Base-by-base conservation (phyloP, 2,888 invertebrate species). In the Campopleginae sp. region DNA sequence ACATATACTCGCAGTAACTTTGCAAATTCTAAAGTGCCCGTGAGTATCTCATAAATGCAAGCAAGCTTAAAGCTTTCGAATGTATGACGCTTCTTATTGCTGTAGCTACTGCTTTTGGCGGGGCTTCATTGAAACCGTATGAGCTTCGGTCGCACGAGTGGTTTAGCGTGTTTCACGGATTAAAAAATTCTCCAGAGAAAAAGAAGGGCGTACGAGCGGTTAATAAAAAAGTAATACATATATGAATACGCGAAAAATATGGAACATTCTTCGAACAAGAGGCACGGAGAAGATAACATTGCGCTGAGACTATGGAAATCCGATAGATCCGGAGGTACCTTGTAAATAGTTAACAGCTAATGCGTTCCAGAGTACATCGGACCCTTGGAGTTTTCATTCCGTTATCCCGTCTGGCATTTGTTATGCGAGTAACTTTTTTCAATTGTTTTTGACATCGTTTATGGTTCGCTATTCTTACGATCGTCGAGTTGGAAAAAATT, bases 11-110 rank as follows among this genome's bases (percentile, higher is more conserved):
- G 65, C 48, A 31, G 77, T 80, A 86, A 82, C 86, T 84, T 87
- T 86, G 77, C 61, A 85, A 84, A 86, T 86, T 84, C 71, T 80
- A 80, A 86, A 86, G 84, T 82, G 80, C 74, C 71, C 74, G 71
- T 70, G 80, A 87, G 82, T 82, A 85, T 86, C 86, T 86, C 80
- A 86, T 86, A 86, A 86, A 87, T 86, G 87, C 80, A 86, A 86
- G 84, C 80, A 82, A 86, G 82, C 74, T 75, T 68, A 68, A 82
- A 78, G 82, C 82, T 77, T 65, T 33, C 31, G 66, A 65, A 71
- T 66, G 63, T 65, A 65, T 46, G 51, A 68, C 31, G 31, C 19
- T 54, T 19, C 27, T 65, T 44, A 2, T 66, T 63, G 44, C 27
- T 42, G 44, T 33, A 58, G 48, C 42, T 63, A 23, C 33, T 54